phyloP scores from a whole-genome alignment of 2,113 vertebrate genomes.

The Myotis yumanensis region DNA sequence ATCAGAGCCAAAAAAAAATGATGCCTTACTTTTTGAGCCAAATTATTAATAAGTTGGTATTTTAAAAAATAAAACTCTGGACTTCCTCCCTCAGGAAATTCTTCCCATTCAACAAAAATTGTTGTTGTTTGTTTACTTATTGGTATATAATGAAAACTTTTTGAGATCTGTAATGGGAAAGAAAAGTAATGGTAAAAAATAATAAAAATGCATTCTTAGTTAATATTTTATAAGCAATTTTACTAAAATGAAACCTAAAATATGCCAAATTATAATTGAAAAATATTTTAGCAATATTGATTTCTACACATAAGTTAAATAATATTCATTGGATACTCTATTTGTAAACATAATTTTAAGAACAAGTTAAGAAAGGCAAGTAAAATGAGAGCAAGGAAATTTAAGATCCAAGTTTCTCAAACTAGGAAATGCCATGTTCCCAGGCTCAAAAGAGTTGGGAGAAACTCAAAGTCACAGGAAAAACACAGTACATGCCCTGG shows the following conservation, averaged over 20 bases:
- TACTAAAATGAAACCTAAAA: slow-evolving; percentile 15
- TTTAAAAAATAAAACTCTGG: slow-evolving; percentile 84
- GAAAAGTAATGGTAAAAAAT: slow-evolving; percentile 20
- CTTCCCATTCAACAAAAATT: slow-evolving; percentile 83
- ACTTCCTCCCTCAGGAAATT: slow-evolving; percentile 78
- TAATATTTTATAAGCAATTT: slow-evolving; percentile 13
- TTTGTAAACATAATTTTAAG: not conserved
- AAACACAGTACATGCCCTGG: not conserved
- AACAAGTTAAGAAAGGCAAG: not conserved
- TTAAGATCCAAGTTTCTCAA: not conserved
- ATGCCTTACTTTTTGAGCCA: slow-evolving; percentile 81
- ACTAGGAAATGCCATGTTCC: not conserved
- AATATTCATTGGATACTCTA: not conserved
- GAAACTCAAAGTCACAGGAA: not conserved
- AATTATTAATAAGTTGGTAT: slow-evolving; percentile 76
- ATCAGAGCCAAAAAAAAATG: not conserved
- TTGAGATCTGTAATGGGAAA: slow-evolving; percentile 80
- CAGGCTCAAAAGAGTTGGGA: not conserved
- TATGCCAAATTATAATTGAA: not conserved
- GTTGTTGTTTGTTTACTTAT: slow-evolving; percentile 70
- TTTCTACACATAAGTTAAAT: not conserved
- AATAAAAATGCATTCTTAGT: not conserved
- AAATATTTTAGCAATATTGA: not conserved
- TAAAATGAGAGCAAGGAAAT: not conserved
- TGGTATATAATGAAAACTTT: slow-evolving; percentile 70